These are phyloP conservation scores for Subacronicta megacephala DNA, from an alignment of 2,888 invertebrate genomes.

Conservation along the genomic window DNA sequence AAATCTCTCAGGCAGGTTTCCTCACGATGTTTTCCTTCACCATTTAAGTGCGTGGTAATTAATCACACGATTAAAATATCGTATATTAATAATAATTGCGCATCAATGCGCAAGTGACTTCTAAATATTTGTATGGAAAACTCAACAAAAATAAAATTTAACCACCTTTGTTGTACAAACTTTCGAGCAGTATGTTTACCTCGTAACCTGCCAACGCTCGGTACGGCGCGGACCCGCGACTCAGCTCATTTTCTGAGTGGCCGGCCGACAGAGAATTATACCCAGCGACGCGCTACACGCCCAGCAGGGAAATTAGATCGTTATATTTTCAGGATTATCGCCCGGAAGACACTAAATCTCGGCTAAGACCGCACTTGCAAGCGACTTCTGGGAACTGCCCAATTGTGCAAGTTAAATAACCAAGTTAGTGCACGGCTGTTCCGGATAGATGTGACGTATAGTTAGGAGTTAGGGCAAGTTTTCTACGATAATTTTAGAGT, in stretches of 20 bases:
- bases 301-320: conserved; percentile 64
- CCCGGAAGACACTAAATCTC: conserved; percentile 42
- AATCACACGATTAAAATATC: too few relatives aligned
- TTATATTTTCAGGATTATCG: conserved; percentile 62
- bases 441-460: conserved; percentile 5
- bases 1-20: too few relatives aligned
- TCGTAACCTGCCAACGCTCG: conserved; percentile 54
- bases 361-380: conserved; percentile 6
- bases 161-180: background rate
- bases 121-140: too few relatives aligned
- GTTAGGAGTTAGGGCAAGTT: conserved; percentile 3
- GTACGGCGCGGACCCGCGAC: conserved; percentile 69
- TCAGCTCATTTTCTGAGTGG: conserved; percentile 78
- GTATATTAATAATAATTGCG: too few relatives aligned
- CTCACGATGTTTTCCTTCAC: too few relatives aligned
- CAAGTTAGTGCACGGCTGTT: conserved; percentile 11
- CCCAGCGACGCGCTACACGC: conserved; percentile 61
- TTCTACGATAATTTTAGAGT: background rate
- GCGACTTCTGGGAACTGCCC: conserved; percentile 8
- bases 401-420: conserved; percentile 39
- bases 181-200: conserved; percentile 44
- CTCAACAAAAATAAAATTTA: too few relatives aligned
- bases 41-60: too few relatives aligned
- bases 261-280: conserved; percentile 75
- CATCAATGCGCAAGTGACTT: too few relatives aligned